These are phyloP conservation scores for Phylloscopus trochiloides DNA, from an alignment of 2,113 vertebrate genomes.

Conservation along the genomic window DNA sequence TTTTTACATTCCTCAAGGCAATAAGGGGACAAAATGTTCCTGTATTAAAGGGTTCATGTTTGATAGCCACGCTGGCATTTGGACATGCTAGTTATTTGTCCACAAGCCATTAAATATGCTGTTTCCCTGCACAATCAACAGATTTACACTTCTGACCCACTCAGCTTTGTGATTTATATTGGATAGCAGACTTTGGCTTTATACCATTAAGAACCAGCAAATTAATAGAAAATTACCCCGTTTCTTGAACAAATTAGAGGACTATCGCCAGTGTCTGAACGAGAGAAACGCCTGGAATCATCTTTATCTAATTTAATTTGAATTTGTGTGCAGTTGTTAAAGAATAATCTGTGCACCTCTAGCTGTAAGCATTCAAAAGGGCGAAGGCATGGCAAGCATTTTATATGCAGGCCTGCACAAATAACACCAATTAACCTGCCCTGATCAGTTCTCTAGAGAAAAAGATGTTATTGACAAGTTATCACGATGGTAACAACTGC, in stretches of 20 bases:
- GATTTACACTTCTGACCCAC: not conserved
- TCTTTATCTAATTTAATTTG: not conserved
- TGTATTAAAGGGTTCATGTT: not conserved
- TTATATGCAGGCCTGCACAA: not conserved
- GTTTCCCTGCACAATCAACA: not conserved
- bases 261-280: not conserved
- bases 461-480: not conserved
- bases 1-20: not conserved
- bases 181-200: not conserved
- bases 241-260: not conserved
- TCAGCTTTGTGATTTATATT: not conserved
- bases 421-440: not conserved
- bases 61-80: rapidly evolving
- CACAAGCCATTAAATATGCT: not conserved
- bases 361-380: not conserved
- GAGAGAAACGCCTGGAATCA: not conserved
- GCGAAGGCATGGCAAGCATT: not conserved
- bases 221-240: not conserved
- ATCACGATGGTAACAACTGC: not conserved
- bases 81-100: not conserved
- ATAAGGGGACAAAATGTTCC: not conserved
- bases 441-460: not conserved
- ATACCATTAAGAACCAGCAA: not conserved
- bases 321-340: not conserved
- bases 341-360: not conserved